These are phyloP conservation scores for Colossoma macropomum DNA, from an alignment of 2,113 vertebrate genomes.

Conservation along the genomic window DNA sequence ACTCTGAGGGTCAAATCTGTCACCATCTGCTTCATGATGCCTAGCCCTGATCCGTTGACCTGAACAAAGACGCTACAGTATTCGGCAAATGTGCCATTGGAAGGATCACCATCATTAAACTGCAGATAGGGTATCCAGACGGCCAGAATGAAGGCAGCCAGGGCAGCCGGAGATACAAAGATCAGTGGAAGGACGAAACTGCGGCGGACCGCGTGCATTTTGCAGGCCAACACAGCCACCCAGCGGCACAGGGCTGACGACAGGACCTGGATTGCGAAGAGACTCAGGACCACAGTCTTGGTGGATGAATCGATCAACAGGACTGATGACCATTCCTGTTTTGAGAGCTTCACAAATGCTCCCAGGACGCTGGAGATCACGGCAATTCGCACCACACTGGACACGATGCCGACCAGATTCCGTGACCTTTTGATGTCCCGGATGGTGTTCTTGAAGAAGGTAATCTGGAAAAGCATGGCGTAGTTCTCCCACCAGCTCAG, in stretches of 20 bases:
- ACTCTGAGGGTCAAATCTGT: conserved; percentile 37
- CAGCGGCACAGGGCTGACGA: conserved; percentile 57
- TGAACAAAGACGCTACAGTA: not conserved
- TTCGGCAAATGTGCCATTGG: not conserved
- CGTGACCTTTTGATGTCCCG: conserved; percentile 56
- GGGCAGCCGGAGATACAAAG: conserved; percentile 25
- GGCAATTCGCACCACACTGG: conserved; percentile 64
- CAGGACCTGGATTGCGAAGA: conserved; percentile 48
- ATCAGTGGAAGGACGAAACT: conserved; percentile 54
- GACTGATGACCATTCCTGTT: conserved; percentile 61
- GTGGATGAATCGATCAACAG: not conserved
- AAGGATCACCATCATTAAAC: not conserved
- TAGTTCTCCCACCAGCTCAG: conserved; percentile 77
- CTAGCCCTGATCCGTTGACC: not conserved
- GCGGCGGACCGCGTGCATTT: conserved; percentile 60
- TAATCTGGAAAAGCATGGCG: conserved; percentile 52
- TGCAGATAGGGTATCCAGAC: conserved; percentile 19
- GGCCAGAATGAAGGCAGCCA: conserved; percentile 28
- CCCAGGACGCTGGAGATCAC: conserved; percentile 66
- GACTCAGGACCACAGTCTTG: conserved; percentile 26
- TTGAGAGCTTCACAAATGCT: conserved; percentile 61
- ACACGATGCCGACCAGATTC: conserved; percentile 65
- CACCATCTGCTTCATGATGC: not conserved
- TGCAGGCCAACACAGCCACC: conserved; percentile 55
- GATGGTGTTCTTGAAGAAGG: conserved; percentile 51